A percentile compares a stretch with the other conserved stretches of the same genome.
Conservation (phyloP, 23 tunicate species). For the Ciona savignyi region DNA sequence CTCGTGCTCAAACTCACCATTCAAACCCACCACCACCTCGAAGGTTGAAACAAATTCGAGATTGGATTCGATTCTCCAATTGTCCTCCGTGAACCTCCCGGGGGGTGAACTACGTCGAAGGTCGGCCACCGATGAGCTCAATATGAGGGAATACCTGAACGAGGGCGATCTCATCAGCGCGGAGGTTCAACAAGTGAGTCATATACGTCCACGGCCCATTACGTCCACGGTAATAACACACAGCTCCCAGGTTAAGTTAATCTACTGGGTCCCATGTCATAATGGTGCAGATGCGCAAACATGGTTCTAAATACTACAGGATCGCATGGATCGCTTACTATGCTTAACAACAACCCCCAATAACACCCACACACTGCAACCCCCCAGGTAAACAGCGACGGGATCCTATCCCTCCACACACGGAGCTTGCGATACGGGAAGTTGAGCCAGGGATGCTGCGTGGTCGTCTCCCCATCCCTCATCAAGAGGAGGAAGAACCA, state of each 20-base stretch:
- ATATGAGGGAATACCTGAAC: constrained; percentile 88
- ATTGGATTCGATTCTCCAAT: constrained; percentile 65
- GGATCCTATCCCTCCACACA: constrained; percentile 92
- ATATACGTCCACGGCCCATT: too few relatives aligned
- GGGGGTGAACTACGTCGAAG: constrained; percentile 95
- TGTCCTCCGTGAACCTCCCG: constrained; percentile 90
- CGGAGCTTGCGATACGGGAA: constrained; percentile 96
- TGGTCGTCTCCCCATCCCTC: constrained; percentile 90
- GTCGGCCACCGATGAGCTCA: constrained; percentile 92
- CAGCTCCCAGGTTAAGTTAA: too few relatives aligned
- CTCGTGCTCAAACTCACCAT: not conserved
- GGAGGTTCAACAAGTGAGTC: constrained; percentile 84
- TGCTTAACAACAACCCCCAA: too few relatives aligned
- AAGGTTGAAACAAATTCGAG: constrained; percentile 92
- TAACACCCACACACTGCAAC: not conserved
- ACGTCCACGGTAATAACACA: too few relatives aligned
- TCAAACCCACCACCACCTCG: not conserved
- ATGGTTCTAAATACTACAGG: too few relatives aligned
- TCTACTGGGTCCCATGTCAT: too few relatives aligned
- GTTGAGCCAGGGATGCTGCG: constrained; percentile 87
- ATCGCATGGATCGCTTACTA: too few relatives aligned
- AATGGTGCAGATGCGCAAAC: too few relatives aligned
- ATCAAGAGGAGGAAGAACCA: constrained; percentile 94
- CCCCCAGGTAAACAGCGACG: constrained; percentile 81
- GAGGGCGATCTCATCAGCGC: constrained; percentile 98